phyloP scores from a whole-genome alignment of 2,113 vertebrate species.

The Psittacara wagleri region DNA sequence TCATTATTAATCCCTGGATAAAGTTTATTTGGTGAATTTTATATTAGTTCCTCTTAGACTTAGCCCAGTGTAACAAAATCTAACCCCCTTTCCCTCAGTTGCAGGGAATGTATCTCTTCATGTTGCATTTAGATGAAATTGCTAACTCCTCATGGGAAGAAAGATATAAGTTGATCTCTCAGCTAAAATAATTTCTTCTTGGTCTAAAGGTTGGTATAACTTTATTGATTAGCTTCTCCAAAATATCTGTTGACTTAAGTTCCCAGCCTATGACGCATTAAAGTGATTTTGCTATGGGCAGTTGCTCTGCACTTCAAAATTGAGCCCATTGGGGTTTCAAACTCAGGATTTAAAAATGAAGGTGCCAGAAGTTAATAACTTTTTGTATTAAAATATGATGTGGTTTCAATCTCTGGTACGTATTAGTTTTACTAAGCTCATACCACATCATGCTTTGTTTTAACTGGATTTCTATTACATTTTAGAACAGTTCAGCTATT shows the following conservation, averaged over 20 bases:
- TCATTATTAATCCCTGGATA: background rate
- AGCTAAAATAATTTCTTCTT: background rate
- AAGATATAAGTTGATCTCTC: background rate
- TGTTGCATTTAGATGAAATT: background rate
- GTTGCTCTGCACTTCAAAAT: background rate
- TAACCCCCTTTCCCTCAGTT: background rate
- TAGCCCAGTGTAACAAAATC: background rate
- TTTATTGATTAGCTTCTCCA: background rate
- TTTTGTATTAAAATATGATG: background rate
- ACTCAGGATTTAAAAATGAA: background rate
- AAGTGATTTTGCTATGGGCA: background rate
- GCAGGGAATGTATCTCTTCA: background rate
- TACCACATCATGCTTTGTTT: background rate
- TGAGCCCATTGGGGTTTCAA: background rate
- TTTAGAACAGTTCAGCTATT: background rate
- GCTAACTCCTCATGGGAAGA: background rate
- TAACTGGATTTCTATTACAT: background rate
- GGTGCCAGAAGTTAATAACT: background rate
- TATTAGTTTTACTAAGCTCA: background rate
- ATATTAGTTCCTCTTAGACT: background rate
- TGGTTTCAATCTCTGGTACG: background rate
- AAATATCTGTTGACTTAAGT: background rate
- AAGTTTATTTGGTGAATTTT: background rate
- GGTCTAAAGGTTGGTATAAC: background rate
- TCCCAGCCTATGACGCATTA: background rate